Percentiles rank a stretch among this genome's conserved stretches.
These are phyloP conservation scores for Ptyas mucosa DNA, from an alignment of 2,113 vertebrate genomes.

Conservation along the genomic window DNA sequence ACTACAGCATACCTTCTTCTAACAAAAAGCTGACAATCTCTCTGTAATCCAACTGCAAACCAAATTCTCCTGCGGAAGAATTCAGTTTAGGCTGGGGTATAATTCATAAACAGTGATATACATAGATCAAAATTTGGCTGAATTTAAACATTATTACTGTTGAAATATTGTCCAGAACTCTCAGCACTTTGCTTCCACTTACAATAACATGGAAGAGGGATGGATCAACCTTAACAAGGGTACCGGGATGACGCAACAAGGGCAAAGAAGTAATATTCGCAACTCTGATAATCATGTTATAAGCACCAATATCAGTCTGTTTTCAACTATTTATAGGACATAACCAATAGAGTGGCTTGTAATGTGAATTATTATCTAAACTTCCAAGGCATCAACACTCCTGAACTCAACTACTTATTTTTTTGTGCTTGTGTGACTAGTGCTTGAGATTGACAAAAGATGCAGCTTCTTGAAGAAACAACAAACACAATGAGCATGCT, in stretches of 20 bases:
- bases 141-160: neutral
- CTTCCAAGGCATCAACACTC: neutral
- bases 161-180: neutral
- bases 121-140: neutral
- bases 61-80: neutral
- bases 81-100: neutral
- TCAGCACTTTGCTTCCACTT: neutral
- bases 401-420: neutral
- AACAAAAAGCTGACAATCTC: neutral
- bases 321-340: neutral
- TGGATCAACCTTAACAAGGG: neutral
- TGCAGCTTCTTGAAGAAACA: neutral
- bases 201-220: neutral
- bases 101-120: neutral
- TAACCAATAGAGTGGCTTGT: neutral
- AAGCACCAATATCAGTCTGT: neutral
- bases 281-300: neutral
- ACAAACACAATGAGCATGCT: neutral
- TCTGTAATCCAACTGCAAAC: neutral
- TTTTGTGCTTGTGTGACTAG: neutral
- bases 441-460: neutral
- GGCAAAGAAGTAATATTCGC: neutral
- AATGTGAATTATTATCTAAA: neutral
- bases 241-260: neutral
- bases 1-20: neutral